Base-by-base conservation (phyloP, 1,140 invertebrate species). In the Caenorhabditis tropicalis region DNA sequence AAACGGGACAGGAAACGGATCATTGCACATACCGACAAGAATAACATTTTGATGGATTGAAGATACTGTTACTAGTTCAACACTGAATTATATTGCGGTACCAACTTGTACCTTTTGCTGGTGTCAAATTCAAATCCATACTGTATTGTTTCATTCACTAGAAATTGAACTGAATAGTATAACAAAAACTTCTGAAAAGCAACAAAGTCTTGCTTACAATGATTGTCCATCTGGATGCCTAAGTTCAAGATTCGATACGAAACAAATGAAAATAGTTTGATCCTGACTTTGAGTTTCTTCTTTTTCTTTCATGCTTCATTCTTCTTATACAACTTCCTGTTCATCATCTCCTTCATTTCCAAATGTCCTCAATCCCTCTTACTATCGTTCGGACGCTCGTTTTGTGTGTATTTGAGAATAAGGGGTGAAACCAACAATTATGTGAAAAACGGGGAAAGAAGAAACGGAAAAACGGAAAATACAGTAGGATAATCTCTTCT, bases 1-100 rank as follows among this genome's bases (percentile, higher is more conserved):
- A 74, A 74, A 74, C 65, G 65, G 65, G 36, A 74, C 65, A 74
- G 65, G 65, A 74, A 74, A 74, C 36, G 65, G 65, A 74, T 74
- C 65, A n/a, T 74, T 74, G 65, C 65, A 74, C 65, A 74, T 27
- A 46, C 65, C 65, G 36, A 74, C 65, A 74, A 74, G 65, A 74
- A 74, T 74, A 74, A 74, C 65, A 74, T 74, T 74, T 31, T 19
- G n/a, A 65, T 27, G 29, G 31, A 74, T 36, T 43, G n/a, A 21
- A 74, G n/a, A 43, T 15, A 74, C 29, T 36, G 36, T 74, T 74
- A 74, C 58, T 39, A 74, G 65, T 43, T 43, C 21, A 74, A 29
- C 29, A 56, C 53, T 21, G 21, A 56, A n/a, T 74, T 12, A 74
- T 74, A 36, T 74, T 74, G 65, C 65, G 19, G 33, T 74, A 56